Base-by-base conservation (phyloP, 1,140 invertebrate species). In the Drosophila ficusphila region DNA sequence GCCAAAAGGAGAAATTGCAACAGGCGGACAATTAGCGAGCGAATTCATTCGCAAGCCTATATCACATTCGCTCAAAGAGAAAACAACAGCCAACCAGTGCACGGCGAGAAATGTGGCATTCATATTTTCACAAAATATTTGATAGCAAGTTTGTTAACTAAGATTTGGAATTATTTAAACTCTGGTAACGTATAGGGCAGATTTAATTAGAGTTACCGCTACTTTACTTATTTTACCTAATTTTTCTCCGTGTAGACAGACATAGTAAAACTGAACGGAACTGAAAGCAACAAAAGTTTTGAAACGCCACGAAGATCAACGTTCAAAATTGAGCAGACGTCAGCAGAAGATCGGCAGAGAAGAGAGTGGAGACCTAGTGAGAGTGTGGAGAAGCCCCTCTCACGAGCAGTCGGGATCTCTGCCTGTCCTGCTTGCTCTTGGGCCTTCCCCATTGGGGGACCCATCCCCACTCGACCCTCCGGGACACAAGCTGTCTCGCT, bases 401-500 rank as follows among this genome's bases (percentile, higher is more conserved):
- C 39, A 1, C 12, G 7, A 21, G 23, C 18, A 9, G 21, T 9
- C 14, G 23, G 12, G 53, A 27, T 38, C 38, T 70, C 56, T 69
- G 27, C 36, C 74, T 11, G 49, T 19, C 62, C 21, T 23, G 46
- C 31, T 83, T 39, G 44, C 79, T 65, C 79, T 42, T 18, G 33
- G 0, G 19, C 14, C 8, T 14, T 12, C 9, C 36, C 42, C 41
- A 21, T 29, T 64, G 16, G 52, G 52, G 6, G 29, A 41, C 52
- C 48, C 29, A 21, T 21, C 16, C 36, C 34, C 54, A 56, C 54
- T 46, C 9, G 12, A 4, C 29, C 54, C 53, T 7, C 56, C 60
- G 39, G 21, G 16, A 64, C 51, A 31, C 33, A 70, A 69, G 49
- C 69, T 74, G 54, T 78, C 79, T 62, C 71, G 70, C 54, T 86